Evolutionary conservation across 2,113 vertebrate genomes (phyloP).

Genomic region (Fukomys damarensis): DNA sequence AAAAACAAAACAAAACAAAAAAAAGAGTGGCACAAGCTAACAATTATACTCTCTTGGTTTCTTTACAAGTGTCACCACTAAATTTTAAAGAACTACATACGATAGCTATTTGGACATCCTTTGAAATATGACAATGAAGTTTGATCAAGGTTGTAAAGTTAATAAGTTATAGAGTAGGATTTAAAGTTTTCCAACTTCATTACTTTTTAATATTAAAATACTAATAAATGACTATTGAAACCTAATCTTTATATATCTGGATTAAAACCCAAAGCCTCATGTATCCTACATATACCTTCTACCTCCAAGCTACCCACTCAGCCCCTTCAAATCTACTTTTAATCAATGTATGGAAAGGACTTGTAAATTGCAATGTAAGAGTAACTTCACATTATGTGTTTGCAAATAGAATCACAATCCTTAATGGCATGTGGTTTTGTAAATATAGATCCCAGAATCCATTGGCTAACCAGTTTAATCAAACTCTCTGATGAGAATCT

Average conservation of each 20-base stretch:
- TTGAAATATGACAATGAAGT: not conserved
- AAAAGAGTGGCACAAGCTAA: not conserved
- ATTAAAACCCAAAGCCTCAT: not conserved
- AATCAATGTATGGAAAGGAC: not conserved
- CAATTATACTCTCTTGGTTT: not conserved
- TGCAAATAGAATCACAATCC: not conserved
- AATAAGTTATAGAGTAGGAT: not conserved
- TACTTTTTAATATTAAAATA: slow-evolving; percentile 5
- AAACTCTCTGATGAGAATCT: not conserved
- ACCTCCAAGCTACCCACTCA: not conserved
- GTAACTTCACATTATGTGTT: not conserved
- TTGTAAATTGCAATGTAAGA: not conserved
- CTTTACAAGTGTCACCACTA: not conserved
- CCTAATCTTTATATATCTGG: not conserved
- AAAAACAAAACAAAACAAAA: not conserved
- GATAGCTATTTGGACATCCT: not conserved
- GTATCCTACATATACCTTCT: not conserved
- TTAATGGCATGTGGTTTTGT: not conserved
- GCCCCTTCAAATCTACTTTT: not conserved
- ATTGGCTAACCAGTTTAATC: not conserved
- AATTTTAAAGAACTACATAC: not conserved
- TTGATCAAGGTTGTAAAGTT: not conserved
- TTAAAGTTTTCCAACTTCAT: not conserved
- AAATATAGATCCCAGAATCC: not conserved
- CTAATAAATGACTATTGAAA: not conserved